Evolutionary conservation across 1,140 invertebrate genomes (phyloP), one percentile per base, ranked within the genome.

Genomic region (Pararge aegeria): DNA sequence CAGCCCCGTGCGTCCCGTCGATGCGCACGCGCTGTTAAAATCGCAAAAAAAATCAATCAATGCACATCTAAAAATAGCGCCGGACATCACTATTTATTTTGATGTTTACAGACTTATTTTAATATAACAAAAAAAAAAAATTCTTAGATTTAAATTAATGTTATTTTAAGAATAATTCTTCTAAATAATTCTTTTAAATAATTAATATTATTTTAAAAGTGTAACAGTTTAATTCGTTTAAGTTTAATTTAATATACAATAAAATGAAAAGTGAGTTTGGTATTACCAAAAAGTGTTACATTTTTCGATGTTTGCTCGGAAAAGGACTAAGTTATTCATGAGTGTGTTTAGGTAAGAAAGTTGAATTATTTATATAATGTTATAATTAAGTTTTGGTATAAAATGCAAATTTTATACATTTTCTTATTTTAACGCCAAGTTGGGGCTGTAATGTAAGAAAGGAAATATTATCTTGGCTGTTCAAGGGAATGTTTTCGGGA

Each of bases 1-100:
- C 67, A 70, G 65, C 67, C 59, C 69, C 67, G 71, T 68, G 72
- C 70, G 37, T 40, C 59, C 59, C 58, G 38, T 24, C 30, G 38
- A 49, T 65, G 62, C 71, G 69, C 67, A 40, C 61, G 58, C 70
- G 72, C 55, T 64, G 30, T 55, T 52, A 30, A 24, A 51, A 27
- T n/a, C 30, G 30, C 2, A 34, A 34, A 1, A 34, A 34, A 30
- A 34, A 34, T 61, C 55, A 64, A 68, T 72, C 69, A 70, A 75
- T 72, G 73, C 30, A 12, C 37, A n/a, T 61, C 49, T 66, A 70
- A 63, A 50, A 58, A 67, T 64, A 70, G 50, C 38, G 18, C 7
- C 21, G 61, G 13, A 38, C 68, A 70, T 20, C 69, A 72, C 74
- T 76, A 74, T 57, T 42, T 42, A 16, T 42, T 16, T 16, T 42